A percentile compares a stretch with the other conserved stretches of the same genome.
Conservation (phyloP, 2,113 vertebrate genomes). For the Thoracochromis brauschi region DNA sequence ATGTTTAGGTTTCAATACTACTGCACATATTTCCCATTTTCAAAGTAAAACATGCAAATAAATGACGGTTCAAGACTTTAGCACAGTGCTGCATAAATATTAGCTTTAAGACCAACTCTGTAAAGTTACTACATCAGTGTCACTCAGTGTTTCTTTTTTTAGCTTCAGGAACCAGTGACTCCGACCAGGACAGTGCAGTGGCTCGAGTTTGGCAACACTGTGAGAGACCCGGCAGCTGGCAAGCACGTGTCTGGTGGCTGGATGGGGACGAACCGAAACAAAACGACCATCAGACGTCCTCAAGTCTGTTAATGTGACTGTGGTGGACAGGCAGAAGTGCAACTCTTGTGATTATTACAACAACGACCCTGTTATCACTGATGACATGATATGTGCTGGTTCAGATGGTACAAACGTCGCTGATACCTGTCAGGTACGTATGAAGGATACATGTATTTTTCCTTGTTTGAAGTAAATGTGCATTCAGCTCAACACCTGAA, state of each 20-base stretch:
- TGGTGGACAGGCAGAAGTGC: accelerated
- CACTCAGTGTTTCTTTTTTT: not conserved
- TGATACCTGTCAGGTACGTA: not conserved
- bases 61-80: not conserved
- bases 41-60: not conserved
- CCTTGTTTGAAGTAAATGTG: not conserved
- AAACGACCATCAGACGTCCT: accelerated
- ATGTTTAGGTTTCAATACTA: not conserved
- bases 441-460: accelerated
- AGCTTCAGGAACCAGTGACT: not conserved
- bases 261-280: accelerated
- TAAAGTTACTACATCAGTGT: not conserved
- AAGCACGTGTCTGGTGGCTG: accelerated
- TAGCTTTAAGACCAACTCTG: not conserved
- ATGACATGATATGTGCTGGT: not conserved
- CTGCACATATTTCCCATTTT: not conserved
- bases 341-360: accelerated
- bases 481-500: not conserved
- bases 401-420: accelerated
- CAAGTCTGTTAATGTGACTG: not conserved
- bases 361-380: not conserved
- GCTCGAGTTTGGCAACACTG: accelerated
- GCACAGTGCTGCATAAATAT: not conserved
- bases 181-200: accelerated
- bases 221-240: accelerated